These are phyloP conservation scores for Eudyptes chrysolophus DNA, from an alignment of 2,113 vertebrate species.

Conservation along the genomic window DNA sequence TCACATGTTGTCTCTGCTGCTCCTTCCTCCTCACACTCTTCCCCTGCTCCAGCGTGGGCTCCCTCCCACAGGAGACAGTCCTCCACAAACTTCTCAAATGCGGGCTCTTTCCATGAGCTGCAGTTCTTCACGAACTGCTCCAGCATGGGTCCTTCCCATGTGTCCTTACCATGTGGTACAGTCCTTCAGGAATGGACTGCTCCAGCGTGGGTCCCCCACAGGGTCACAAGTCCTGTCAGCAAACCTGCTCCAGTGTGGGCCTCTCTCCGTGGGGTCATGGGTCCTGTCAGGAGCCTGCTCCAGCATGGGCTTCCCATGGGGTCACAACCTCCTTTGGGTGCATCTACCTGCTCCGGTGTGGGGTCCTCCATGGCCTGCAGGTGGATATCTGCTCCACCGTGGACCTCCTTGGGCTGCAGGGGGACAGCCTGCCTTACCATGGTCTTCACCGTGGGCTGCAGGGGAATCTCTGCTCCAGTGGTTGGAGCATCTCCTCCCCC, in stretches of 20 bases:
- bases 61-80: background rate
- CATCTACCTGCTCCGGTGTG: fast-evolving
- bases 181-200: background rate
- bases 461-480: fast-evolving
- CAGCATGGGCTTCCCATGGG: fast-evolving
- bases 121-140: background rate
- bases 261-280: background rate
- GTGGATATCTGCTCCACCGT: background rate
- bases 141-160: background rate
- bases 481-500: background rate
- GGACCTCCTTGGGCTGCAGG: background rate
- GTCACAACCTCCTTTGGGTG: background rate
- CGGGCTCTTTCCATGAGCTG: background rate
- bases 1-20: background rate
- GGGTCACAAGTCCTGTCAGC: background rate
- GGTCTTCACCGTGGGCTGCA: background rate
- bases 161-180: too few species aligned
- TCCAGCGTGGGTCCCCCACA: background rate
- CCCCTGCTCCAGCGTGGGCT: background rate
- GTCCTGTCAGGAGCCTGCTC: background rate
- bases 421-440: background rate
- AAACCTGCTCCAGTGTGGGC: background rate
- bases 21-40: background rate
- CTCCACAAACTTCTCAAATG: background rate
- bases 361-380: background rate